Evolutionary conservation across 2,797 vertebrate genomes (phyloP).

Genomic region (Cossypha caffra): DNA sequence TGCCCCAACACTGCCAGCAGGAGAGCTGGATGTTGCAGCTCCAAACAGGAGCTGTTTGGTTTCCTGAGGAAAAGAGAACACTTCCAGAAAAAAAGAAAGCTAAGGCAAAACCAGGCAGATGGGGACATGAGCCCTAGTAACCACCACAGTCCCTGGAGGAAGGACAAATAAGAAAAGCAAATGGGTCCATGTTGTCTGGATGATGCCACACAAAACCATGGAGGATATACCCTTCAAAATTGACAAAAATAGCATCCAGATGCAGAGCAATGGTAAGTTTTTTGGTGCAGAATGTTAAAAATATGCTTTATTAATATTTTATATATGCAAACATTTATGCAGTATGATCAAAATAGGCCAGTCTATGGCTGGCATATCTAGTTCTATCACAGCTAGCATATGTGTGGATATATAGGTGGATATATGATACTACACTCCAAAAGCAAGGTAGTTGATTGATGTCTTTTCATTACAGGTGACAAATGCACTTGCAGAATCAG

Average conservation of each 20-base stretch:
- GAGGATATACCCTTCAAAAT: not conserved
- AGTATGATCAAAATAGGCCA: not conserved
- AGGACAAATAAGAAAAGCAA: not conserved
- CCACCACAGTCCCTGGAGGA: not conserved
- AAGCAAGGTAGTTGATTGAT: not conserved
- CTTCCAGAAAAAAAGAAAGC: not conserved
- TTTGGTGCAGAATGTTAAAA: not conserved
- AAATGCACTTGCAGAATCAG: not conserved
- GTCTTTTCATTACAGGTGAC: not conserved
- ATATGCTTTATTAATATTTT: not conserved
- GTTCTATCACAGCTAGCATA: not conserved
- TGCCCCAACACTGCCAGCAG: rapidly evolving
- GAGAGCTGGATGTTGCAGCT: not conserved
- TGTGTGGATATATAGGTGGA: not conserved
- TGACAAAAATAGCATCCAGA: not conserved
- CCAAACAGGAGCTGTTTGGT: not conserved
- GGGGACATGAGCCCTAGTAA: rapidly evolving
- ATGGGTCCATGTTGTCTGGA: not conserved
- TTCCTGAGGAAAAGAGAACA: not conserved
- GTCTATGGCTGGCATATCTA: not conserved
- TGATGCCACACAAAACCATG: not conserved
- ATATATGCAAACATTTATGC: not conserved
- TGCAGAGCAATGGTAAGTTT: not conserved
- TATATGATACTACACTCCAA: not conserved
- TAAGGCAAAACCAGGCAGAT: not conserved